Evolutionary conservation across 2,113 vertebrate species (phyloP).

Genomic region (Tachysurus fulvidraco): DNA sequence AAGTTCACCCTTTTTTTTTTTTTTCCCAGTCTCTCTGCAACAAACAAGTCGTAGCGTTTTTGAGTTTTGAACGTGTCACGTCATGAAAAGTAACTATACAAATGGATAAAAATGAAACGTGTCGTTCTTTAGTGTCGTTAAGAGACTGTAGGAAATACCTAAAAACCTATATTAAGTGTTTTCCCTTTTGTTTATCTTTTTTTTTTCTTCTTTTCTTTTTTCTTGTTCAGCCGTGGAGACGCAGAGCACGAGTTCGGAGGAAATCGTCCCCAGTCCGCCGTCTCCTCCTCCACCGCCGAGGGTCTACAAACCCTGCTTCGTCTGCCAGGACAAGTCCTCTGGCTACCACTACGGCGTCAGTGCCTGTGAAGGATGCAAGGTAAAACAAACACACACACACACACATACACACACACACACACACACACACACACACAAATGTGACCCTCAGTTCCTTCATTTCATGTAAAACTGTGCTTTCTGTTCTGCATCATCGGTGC

Average conservation of each 20-base stretch:
- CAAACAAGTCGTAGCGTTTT: no score
- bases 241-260: constrained; percentile 96
- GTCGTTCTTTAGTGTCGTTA: background rate
- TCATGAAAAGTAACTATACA: background rate
- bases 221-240: constrained; percentile 86
- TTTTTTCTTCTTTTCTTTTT: constrained; percentile 45
- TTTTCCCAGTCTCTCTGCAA: no score
- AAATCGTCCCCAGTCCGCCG: constrained; percentile 94
- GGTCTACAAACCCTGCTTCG: constrained; percentile 97
- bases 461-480: background rate
- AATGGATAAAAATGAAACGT: background rate
- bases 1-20: no score
- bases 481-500: background rate
- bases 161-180: background rate
- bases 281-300: constrained; percentile 92
- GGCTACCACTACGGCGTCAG: constrained; percentile 99
- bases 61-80: background rate
- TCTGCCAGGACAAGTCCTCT: constrained; percentile 97
- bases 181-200: background rate
- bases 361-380: constrained; percentile 98
- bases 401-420: background rate
- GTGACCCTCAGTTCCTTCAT: background rate
- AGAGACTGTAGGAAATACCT: background rate
- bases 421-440: background rate
- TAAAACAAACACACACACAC: constrained; percentile 71